Evolutionary conservation across 1,140 invertebrate genomes (phyloP).

Genomic region (Chironomus striatipennis): DNA sequence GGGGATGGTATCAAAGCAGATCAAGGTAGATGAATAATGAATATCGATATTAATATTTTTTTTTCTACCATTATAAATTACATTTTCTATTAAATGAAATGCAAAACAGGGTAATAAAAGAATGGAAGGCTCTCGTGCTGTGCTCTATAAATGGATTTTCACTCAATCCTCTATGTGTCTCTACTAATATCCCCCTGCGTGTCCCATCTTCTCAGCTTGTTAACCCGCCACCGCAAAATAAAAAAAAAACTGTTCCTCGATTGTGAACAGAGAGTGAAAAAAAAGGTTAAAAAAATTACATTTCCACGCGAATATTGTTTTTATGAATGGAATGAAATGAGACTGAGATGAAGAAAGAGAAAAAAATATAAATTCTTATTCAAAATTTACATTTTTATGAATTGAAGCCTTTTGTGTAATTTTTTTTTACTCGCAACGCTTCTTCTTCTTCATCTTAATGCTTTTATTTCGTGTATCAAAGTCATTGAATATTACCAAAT

Average conservation of each 20-base stretch:
- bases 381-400: constrained; percentile 23
- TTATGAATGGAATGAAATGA: constrained; percentile 11
- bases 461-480: neutral
- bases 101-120: constrained; percentile 12
- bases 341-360: neutral
- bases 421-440: neutral
- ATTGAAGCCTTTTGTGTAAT: constrained; percentile 14
- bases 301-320: constrained; percentile 16
- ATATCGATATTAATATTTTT: constrained; percentile 23
- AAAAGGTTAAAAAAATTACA: constrained; percentile 21
- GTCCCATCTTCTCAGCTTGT: neutral
- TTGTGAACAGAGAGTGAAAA: neutral
- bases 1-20: neutral
- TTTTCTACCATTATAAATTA: constrained; percentile 4
- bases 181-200: too few species aligned
- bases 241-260: neutral
- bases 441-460: neutral
- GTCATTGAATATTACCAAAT: constrained; percentile 13
- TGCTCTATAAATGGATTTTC: constrained; percentile 17
- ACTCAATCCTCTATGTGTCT: neutral
- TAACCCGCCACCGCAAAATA: constrained; percentile 14
- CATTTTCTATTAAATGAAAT: neutral
- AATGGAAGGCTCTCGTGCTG: neutral
- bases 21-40: constrained; percentile 23
- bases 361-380: too few species aligned